Evolutionary conservation across 1,140 invertebrate genomes (phyloP).

Genomic region (Asbolus verrucosus): DNA sequence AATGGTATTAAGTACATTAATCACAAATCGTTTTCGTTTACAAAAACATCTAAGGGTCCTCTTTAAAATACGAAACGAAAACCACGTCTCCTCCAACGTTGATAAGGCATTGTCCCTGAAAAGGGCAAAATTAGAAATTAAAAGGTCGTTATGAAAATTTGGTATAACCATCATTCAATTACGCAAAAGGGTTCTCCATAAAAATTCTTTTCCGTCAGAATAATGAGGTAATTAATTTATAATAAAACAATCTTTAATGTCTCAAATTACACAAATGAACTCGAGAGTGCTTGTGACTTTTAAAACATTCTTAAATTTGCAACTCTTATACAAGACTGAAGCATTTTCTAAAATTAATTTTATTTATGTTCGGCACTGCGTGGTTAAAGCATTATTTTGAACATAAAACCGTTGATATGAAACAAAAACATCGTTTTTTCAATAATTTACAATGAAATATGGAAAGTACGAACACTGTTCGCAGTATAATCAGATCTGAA

Average conservation of each 20-base stretch:
- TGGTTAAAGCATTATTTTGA: neutral
- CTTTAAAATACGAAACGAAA: conserved; percentile 69
- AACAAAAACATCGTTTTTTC: neutral
- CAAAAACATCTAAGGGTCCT: conserved; percentile 47
- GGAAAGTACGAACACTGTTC: no score
- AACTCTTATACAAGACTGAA: no score
- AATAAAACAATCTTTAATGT: no score
- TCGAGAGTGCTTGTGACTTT: neutral
- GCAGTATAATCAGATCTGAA: no score
- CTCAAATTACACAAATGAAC: neutral
- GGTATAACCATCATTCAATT: neutral
- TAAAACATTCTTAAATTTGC: neutral
- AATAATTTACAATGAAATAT: neutral
- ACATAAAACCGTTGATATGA: conserved; percentile 3
- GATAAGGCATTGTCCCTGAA: conserved; percentile 93
- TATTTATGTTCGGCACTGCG: neutral
- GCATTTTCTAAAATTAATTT: neutral
- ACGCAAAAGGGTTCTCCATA: neutral
- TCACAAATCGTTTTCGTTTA: no score
- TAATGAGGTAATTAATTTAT: neutral
- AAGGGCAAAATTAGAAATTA: conserved; percentile 55
- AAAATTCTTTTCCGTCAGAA: neutral
- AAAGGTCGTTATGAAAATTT: conserved; percentile 5
- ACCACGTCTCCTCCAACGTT: conserved; percentile 96
- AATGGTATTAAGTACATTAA: conserved; percentile 7